A percentile compares a stretch with the other conserved stretches of the same genome.
Evolutionary conservation across 1,140 invertebrate genomes (phyloP).

Genomic region (Pteromalus puparum): DNA sequence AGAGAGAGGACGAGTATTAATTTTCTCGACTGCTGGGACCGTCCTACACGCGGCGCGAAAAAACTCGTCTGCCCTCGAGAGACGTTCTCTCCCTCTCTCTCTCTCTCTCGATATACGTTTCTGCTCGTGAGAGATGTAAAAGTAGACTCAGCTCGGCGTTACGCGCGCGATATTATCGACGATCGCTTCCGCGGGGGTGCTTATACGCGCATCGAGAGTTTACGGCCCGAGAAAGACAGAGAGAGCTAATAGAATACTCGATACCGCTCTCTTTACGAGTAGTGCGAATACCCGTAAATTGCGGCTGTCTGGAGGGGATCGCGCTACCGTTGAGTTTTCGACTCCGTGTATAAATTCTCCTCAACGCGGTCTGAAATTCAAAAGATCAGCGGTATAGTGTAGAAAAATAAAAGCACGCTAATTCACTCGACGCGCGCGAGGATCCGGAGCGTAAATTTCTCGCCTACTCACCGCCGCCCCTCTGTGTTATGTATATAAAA

Average conservation of each 20-base stretch:
- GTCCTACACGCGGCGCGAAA: constrained; percentile 19
- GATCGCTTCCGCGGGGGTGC: background rate
- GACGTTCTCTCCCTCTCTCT: background rate
- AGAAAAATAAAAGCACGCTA: background rate
- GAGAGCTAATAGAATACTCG: background rate
- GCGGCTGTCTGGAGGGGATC: too few species aligned
- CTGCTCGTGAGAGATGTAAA: background rate
- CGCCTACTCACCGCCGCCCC: constrained; percentile 1
- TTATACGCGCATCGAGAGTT: background rate
- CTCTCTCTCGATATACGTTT: background rate
- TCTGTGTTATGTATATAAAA: background rate
- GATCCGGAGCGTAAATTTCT: background rate
- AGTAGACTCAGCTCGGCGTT: background rate
- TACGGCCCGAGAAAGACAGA: background rate
- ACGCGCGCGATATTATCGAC: background rate
- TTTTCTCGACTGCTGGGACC: constrained; percentile 62
- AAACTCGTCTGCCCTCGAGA: constrained; percentile 5
- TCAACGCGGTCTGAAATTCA: background rate
- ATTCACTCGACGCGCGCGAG: background rate
- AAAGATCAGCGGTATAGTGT: background rate
- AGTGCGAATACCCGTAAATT: background rate
- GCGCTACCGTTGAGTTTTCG: too few species aligned
- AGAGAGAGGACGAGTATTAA: constrained; percentile 64
- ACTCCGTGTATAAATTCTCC: too few species aligned
- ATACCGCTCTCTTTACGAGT: background rate